Evolutionary conservation across 2,797 vertebrate species (phyloP).

Genomic region (Erethizon dorsatum): DNA sequence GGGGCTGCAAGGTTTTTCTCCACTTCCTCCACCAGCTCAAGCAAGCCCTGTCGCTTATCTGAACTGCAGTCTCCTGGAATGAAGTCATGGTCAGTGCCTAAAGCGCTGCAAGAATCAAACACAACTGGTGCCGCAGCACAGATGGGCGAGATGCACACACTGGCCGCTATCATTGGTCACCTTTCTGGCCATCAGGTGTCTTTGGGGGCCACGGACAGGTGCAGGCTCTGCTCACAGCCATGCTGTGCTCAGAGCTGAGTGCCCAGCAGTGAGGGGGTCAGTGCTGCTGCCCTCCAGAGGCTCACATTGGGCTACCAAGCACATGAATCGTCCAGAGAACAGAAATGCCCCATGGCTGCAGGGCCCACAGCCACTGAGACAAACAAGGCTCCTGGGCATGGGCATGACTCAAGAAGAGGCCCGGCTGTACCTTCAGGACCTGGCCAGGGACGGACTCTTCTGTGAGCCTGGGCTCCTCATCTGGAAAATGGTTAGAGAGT

Average conservation of each 20-base stretch:
- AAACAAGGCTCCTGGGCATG: background rate
- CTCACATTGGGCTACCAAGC: background rate
- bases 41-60: background rate
- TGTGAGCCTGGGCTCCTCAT: background rate
- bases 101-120: background rate
- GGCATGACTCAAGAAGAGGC: background rate
- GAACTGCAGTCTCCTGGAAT: background rate
- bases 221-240: background rate
- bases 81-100: background rate
- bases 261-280: no score
- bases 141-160: background rate
- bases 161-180: background rate
- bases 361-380: rapidly evolving
- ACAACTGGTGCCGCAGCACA: background rate
- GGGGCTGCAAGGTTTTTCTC: background rate
- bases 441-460: background rate
- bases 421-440: no score
- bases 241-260: background rate
- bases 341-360: rapidly evolving
- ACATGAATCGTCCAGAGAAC: background rate
- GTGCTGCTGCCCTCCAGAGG: background rate
- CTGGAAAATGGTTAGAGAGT: background rate
- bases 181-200: background rate
- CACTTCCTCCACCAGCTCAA: no score
- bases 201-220: background rate